Conservation (phyloP, 2,888 invertebrate genomes). For the Erebia epiphron region DNA sequence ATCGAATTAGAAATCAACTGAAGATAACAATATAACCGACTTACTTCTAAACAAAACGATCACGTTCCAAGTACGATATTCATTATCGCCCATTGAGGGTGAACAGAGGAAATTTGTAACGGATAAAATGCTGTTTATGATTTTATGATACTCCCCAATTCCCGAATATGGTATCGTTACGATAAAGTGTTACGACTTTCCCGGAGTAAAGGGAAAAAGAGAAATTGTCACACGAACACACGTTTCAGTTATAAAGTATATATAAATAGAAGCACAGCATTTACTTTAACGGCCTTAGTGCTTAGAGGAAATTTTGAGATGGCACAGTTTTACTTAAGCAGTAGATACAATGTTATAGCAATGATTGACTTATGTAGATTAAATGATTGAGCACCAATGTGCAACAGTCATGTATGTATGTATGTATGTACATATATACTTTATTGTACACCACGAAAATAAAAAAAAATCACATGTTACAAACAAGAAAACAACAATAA, state of each 20-base stretch:
- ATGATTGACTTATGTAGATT: neutral
- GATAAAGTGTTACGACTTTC: slow-evolving; percentile 66
- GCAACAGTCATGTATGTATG: too few relatives aligned
- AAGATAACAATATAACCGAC: slow-evolving; percentile 1
- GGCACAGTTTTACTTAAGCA: slow-evolving; percentile 22
- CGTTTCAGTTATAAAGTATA: slow-evolving; percentile 53
- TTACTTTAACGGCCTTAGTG: slow-evolving; percentile 50
- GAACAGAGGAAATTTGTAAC: slow-evolving; percentile 59
- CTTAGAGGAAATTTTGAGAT: neutral
- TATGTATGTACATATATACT: too few relatives aligned
- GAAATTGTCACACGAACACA: slow-evolving; percentile 50
- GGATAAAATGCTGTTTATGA: slow-evolving; percentile 71
- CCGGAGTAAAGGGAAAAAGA: slow-evolving; percentile 56
- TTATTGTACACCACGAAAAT: too few relatives aligned
- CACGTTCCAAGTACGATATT: slow-evolving; percentile 64
- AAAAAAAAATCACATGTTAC: too few relatives aligned
- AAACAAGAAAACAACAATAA: too few relatives aligned
- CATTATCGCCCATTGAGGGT: slow-evolving; percentile 61
- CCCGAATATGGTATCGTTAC: slow-evolving; percentile 71
- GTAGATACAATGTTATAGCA: neutral
- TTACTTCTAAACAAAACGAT: slow-evolving; percentile 45
- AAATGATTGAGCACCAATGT: too few relatives aligned
- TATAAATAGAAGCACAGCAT: slow-evolving; percentile 52
- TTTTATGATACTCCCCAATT: slow-evolving; percentile 70
- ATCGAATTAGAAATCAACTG: neutral